Conservation (phyloP, 35 echinoderm and acorn worm genomes). For the Acanthaster planci region DNA sequence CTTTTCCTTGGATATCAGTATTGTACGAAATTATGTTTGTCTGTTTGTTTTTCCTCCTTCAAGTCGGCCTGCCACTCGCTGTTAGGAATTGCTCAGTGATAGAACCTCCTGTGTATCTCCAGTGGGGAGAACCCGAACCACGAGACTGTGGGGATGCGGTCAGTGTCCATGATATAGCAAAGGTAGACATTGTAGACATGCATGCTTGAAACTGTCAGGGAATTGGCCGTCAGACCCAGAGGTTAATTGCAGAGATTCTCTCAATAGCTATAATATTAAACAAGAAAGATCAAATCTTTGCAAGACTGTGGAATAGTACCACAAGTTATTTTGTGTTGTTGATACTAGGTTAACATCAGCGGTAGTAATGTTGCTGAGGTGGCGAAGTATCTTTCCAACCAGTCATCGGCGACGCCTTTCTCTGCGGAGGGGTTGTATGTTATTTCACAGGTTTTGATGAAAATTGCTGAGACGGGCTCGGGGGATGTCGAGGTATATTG, state of each 20-base stretch:
- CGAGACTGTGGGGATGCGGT: background rate
- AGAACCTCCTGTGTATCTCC: background rate
- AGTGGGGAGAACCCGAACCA: background rate
- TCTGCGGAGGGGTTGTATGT: background rate
- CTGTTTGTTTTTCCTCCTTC: no score
- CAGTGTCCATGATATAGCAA: background rate
- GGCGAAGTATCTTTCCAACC: background rate
- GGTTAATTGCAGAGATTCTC: no score
- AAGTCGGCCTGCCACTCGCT: background rate
- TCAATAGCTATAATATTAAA: background rate
- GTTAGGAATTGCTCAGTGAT: slow-evolving; percentile 4
- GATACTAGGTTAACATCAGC: background rate
- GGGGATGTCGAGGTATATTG: background rate
- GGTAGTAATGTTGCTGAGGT: slow-evolving; percentile 20
- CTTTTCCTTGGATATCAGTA: no score
- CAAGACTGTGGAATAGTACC: no score
- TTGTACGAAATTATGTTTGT: no score
- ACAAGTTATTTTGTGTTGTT: no score
- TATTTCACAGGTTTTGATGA: slow-evolving; percentile 19
- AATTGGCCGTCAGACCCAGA: no score
- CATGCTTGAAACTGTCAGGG: no score
- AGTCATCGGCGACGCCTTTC: background rate
- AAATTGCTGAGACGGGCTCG: slow-evolving; percentile 11
- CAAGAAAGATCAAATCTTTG: no score
- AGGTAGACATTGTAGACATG: background rate